Conservation (phyloP, 2,113 vertebrate genomes). For the Tapirus terrestris region DNA sequence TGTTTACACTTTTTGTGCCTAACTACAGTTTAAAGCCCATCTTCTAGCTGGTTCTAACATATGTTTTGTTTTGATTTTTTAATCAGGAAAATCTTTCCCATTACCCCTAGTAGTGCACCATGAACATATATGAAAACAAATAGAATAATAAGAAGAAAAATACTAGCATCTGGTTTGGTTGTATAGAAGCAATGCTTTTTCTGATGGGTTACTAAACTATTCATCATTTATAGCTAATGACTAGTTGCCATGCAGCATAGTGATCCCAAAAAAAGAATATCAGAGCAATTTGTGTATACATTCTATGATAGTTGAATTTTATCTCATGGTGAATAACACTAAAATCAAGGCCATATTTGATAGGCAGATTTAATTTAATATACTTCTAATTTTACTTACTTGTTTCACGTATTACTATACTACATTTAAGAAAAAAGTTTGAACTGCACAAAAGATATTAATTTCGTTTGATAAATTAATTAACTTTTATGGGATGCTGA, state of each 20-base stretch:
- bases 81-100: not conserved
- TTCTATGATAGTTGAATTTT: not conserved
- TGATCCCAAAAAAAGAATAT: not conserved
- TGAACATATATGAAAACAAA: not conserved
- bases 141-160: not conserved
- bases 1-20: not conserved
- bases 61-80: not conserved
- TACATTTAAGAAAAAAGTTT: conserved; percentile 3
- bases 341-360: not conserved
- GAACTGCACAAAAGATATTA: not conserved
- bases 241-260: not conserved
- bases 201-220: not conserved
- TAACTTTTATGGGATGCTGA: not conserved
- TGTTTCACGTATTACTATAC: not conserved
- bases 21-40: not conserved
- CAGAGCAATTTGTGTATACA: not conserved
- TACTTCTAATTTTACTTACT: not conserved
- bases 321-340: not conserved
- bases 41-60: not conserved
- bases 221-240: not conserved
- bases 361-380: not conserved
- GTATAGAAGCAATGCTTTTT: not conserved
- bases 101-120: not conserved
- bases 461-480: not conserved
- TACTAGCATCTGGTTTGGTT: not conserved